Evolutionary conservation across 2,888 invertebrate species (phyloP).

Genomic region (Euplagia quadripunctaria): DNA sequence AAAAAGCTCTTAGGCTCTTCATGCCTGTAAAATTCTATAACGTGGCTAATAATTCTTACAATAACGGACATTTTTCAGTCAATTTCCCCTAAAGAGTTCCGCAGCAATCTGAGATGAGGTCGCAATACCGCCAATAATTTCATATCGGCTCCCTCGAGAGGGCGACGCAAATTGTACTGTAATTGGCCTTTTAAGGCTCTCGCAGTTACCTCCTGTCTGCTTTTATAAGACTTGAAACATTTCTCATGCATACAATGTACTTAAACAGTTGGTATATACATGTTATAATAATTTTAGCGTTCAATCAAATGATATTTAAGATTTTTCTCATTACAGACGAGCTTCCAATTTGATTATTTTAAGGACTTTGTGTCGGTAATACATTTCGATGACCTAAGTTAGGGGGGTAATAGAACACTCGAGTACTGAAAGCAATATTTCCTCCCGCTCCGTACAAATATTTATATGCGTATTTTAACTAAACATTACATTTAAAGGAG

Average conservation of each 20-base stretch:
- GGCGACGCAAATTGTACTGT: conserved; percentile 79
- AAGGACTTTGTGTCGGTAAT: not conserved
- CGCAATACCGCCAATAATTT: conserved; percentile 76
- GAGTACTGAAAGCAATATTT: too few relatives aligned
- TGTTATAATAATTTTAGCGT: not conserved
- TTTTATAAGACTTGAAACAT: conserved; percentile 64
- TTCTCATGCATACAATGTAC: conserved; percentile 8
- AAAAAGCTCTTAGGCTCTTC: not conserved
- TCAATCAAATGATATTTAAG: not conserved
- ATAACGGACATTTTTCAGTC: conserved; percentile 55
- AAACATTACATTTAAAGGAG: too few relatives aligned
- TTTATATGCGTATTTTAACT: not conserved
- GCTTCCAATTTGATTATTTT: not conserved
- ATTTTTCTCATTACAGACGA: not conserved
- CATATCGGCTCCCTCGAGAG: conserved; percentile 64
- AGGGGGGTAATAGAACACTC: too few relatives aligned
- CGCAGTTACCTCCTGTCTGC: conserved; percentile 71
- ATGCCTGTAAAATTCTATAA: not conserved
- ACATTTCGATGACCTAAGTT: not conserved
- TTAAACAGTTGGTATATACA: not conserved
- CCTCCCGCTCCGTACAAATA: too few relatives aligned
- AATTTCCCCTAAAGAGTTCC: conserved; percentile 58
- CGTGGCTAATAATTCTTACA: conserved; percentile 20
- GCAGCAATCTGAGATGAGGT: conserved; percentile 63
- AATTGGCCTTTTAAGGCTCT: conserved; percentile 84